Evolutionary conservation across 30 jellyfish, hydroid and myxozoan genomes (phyloP).

Genomic region (Aurelia sp.): DNA sequence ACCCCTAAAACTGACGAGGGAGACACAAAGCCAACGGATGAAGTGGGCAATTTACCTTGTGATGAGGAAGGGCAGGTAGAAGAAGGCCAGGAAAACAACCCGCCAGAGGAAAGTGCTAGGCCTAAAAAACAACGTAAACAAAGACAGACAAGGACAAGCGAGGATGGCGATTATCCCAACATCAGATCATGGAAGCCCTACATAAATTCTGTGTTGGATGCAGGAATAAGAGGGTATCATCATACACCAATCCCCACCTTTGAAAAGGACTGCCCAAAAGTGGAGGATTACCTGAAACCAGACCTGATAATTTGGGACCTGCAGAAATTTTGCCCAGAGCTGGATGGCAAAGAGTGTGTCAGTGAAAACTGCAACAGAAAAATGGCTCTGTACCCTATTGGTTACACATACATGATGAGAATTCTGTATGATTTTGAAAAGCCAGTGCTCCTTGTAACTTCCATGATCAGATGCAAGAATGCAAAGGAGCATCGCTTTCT

Average conservation of each 20-base stretch:
- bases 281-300: slow-evolving; percentile 86
- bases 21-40: background rate
- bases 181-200: slow-evolving; percentile 89
- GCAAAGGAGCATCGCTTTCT: slow-evolving; percentile 89
- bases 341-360: slow-evolving; percentile 64
- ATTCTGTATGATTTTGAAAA: slow-evolving; percentile 86
- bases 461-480: slow-evolving; percentile 85
- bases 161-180: slow-evolving; percentile 73
- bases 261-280: slow-evolving; percentile 69
- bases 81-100: background rate
- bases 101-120: background rate
- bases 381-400: slow-evolving; percentile 75
- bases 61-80: background rate
- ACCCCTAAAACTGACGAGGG: slow-evolving; percentile 15
- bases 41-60: background rate
- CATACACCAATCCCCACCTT: slow-evolving; percentile 53
- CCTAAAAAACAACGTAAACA: slow-evolving; percentile 50
- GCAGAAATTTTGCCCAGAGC: slow-evolving; percentile 79
- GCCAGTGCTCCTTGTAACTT: slow-evolving; percentile 93
- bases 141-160: slow-evolving; percentile 58
- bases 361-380: slow-evolving; percentile 66
- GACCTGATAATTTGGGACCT: slow-evolving; percentile 92
- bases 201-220: slow-evolving; percentile 75
- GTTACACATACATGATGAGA: slow-evolving; percentile 84
- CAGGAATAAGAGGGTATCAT: slow-evolving; percentile 66